Evolutionary conservation across 2,113 vertebrate species (phyloP).

Genomic region (Lanius ludovicianus): DNA sequence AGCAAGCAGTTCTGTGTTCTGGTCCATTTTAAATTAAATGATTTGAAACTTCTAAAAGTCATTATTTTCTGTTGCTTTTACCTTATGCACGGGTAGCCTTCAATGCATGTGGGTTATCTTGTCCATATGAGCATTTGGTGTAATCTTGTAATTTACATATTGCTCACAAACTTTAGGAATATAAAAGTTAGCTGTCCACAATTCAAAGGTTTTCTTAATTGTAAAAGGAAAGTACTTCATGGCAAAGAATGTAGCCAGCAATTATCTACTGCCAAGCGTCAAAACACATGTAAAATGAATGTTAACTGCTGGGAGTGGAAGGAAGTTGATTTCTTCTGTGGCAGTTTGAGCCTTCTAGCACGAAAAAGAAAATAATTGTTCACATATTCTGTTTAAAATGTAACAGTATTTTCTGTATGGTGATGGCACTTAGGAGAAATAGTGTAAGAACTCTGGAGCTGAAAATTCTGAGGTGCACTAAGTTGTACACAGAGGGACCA

Average conservation of each 20-base stretch:
- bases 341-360: neutral
- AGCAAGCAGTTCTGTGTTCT: neutral
- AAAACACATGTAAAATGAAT: neutral
- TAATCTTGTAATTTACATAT: slow-evolving; percentile 24
- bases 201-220: slow-evolving; percentile 21
- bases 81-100: neutral
- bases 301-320: slow-evolving; percentile 9
- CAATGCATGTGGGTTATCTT: neutral
- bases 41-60: neutral
- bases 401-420: neutral
- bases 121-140: neutral
- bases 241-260: neutral
- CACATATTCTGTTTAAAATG: neutral
- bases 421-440: neutral
- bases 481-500: neutral
- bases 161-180: neutral
- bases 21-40: neutral
- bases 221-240: neutral
- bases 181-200: slow-evolving; percentile 9
- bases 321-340: neutral
- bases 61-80: neutral
- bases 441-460: neutral
- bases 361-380: neutral
- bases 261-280: slow-evolving; percentile 22
- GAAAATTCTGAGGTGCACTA: neutral